These are phyloP conservation scores for Rhagonycha lutea DNA, from an alignment of 2,888 invertebrate genomes.

Conservation along the genomic window DNA sequence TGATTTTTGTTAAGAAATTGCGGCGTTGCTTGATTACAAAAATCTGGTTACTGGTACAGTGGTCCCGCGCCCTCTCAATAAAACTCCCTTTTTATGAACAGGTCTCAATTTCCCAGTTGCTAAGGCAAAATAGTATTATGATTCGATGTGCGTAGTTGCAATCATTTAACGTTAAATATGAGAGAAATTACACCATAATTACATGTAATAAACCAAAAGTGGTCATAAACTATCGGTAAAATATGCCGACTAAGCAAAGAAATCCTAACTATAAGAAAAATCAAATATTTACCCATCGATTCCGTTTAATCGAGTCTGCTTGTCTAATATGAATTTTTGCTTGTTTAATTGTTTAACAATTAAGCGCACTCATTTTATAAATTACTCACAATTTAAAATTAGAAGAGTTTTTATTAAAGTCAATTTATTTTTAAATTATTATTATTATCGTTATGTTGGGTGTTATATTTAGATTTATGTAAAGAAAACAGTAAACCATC, in stretches of 20 bases:
- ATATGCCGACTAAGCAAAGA: conserved; percentile 7
- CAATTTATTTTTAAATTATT: background rate
- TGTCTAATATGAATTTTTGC: background rate
- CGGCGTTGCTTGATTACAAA: no score
- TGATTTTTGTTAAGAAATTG: background rate
- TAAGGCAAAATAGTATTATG: background rate
- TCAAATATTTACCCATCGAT: conserved; percentile 7
- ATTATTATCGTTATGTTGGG: background rate
- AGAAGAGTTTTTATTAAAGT: background rate
- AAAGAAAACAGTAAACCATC: background rate
- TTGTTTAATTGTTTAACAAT: background rate
- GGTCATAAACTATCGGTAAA: conserved; percentile 11
- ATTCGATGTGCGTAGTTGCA: conserved; percentile 9
- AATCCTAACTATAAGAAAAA: background rate
- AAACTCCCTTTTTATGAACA: background rate
- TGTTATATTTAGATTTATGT: background rate
- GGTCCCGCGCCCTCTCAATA: background rate
- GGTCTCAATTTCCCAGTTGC: background rate
- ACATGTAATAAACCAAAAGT: conserved; percentile 13
- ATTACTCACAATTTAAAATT: background rate
- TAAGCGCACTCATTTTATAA: background rate
- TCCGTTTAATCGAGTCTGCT: background rate
- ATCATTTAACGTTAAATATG: conserved; percentile 12
- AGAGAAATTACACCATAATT: conserved; percentile 13
- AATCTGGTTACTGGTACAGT: background rate